phyloP scores from a whole-genome alignment of 2,888 invertebrate genomes.

The Spilosoma lubricipeda region DNA sequence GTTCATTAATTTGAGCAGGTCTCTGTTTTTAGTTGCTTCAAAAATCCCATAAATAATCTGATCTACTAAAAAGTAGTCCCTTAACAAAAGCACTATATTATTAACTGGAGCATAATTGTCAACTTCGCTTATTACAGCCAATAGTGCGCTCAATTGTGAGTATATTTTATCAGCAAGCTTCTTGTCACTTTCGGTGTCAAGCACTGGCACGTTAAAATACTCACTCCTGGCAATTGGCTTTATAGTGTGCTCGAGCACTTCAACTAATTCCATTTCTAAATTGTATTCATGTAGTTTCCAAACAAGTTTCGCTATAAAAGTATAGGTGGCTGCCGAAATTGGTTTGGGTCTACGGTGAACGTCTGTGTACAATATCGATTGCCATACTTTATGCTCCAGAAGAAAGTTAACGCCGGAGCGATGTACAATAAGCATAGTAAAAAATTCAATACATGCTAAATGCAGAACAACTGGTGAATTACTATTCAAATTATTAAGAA shows the following conservation, averaged over 20 bases:
- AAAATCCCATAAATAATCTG: constrained; percentile 23
- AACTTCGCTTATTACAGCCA: constrained; percentile 45
- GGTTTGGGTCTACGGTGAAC: constrained; percentile 36
- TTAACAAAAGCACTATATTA: constrained; percentile 44
- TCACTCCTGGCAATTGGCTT: constrained; percentile 47
- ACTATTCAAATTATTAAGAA: constrained; percentile 36
- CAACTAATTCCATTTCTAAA: constrained; percentile 49
- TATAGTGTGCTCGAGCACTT: constrained; percentile 50
- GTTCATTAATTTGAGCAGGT: constrained; percentile 27
- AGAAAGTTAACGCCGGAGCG: constrained; percentile 52
- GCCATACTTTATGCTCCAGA: constrained; percentile 50
- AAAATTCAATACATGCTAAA: constrained; percentile 47
- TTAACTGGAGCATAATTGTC: constrained; percentile 44
- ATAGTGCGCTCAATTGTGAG: constrained; percentile 41
- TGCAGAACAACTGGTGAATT: constrained; percentile 39
- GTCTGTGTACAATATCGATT: constrained; percentile 35
- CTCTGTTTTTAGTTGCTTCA: constrained; percentile 26
- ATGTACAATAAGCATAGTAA: constrained; percentile 48
- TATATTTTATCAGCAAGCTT: constrained; percentile 43
- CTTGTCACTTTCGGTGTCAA: constrained; percentile 48
- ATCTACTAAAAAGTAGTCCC: constrained; percentile 35
- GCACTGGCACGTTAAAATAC: constrained; percentile 36
- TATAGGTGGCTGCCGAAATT: constrained; percentile 45
- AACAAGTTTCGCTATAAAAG: constrained; percentile 52
- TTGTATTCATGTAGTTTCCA: constrained; percentile 54